Evolutionary conservation across 1,140 invertebrate species (phyloP).

Genomic region (Limonius californicus): DNA sequence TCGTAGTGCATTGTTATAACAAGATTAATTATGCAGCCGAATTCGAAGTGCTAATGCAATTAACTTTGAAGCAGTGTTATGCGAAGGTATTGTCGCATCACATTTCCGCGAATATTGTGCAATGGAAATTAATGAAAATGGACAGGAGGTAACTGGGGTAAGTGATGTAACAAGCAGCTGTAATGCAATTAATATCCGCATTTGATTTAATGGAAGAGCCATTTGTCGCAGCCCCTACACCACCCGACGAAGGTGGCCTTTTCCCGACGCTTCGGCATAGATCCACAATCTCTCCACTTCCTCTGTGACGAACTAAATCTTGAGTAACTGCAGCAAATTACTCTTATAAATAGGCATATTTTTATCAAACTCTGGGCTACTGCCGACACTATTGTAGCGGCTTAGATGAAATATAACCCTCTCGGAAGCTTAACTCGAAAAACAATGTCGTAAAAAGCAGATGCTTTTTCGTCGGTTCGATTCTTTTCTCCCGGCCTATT

Average conservation of each 20-base stretch:
- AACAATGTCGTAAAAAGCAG: too few relatives aligned
- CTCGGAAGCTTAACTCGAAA: too few relatives aligned
- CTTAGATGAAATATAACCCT: too few relatives aligned
- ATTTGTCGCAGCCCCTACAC: neutral
- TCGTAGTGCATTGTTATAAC: too few relatives aligned
- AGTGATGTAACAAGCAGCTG: constrained; percentile 8
- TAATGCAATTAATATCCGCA: constrained; percentile 13
- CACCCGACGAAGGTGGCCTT: neutral
- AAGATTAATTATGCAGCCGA: too few relatives aligned
- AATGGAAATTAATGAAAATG: constrained; percentile 12
- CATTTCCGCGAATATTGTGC: neutral
- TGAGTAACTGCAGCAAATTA: neutral
- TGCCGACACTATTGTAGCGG: too few relatives aligned
- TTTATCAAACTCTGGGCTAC: neutral
- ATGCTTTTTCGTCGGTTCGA: too few relatives aligned
- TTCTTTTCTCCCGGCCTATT: too few relatives aligned
- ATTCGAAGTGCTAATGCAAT: neutral
- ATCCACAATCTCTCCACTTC: neutral
- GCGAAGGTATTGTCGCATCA: neutral
- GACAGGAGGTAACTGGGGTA: constrained; percentile 7
- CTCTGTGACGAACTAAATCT: neutral
- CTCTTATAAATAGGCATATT: neutral
- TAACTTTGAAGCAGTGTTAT: neutral
- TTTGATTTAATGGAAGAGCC: constrained; percentile 13
- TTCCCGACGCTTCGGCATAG: neutral